Conservation (phyloP, 2,113 vertebrate genomes). For the Ctenodactylus gundi region DNA sequence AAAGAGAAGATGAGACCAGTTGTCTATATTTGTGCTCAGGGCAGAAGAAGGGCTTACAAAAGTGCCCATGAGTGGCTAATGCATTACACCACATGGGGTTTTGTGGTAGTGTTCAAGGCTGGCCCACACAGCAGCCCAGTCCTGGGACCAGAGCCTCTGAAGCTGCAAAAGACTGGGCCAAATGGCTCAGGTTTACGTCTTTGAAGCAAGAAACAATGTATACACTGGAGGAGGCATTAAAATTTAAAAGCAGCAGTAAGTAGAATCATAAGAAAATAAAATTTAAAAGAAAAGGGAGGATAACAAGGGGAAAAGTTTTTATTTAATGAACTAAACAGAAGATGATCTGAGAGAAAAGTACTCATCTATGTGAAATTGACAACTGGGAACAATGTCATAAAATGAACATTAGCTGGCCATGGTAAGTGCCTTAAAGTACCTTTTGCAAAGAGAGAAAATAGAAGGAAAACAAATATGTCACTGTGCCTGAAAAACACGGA, state of each 20-base stretch:
- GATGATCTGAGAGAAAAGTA: neutral
- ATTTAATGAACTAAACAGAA: slow-evolving; percentile 25
- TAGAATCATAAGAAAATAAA: neutral
- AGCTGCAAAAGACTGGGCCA: neutral
- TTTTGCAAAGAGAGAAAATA: slow-evolving; percentile 44
- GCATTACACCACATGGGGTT: neutral
- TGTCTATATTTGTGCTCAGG: neutral
- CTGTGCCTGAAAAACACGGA: slow-evolving; percentile 9
- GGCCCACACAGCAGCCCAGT: neutral
- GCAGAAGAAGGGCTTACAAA: slow-evolving; percentile 2
- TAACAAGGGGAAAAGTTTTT: neutral
- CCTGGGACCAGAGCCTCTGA: neutral
- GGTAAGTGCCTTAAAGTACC: slow-evolving; percentile 23
- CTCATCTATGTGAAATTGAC: neutral
- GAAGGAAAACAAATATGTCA: slow-evolving; percentile 49
- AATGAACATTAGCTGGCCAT: neutral
- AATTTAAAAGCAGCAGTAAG: neutral
- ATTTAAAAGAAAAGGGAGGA: neutral
- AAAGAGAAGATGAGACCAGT: neutral
- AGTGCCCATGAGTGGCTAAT: neutral
- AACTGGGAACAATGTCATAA: slow-evolving; percentile 5
- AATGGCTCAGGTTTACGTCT: neutral
- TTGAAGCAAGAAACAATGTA: neutral
- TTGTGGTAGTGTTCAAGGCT: neutral
- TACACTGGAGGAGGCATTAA: neutral